These are phyloP conservation scores for Heterocephalus glaber DNA, from an alignment of 2,113 vertebrate species.

Conservation along the genomic window DNA sequence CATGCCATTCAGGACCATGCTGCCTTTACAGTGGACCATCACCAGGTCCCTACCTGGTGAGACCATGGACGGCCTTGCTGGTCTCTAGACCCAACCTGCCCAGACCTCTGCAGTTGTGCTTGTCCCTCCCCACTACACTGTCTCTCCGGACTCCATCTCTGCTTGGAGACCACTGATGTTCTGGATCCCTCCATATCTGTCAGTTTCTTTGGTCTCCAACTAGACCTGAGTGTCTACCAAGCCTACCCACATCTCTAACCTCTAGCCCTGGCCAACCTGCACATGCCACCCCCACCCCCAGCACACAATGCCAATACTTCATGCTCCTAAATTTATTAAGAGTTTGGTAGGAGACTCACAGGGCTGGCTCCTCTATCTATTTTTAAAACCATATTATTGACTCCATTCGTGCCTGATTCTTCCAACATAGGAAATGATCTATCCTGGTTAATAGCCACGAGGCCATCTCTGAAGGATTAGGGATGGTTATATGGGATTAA, in stretches of 20 bases:
- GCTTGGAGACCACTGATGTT: background rate
- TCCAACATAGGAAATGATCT: background rate
- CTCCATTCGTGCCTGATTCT: background rate
- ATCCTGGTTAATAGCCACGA: background rate
- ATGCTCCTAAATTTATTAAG: background rate
- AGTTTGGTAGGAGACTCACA: background rate
- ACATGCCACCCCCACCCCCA: background rate
- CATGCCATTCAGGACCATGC: too few species aligned
- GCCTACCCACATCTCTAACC: background rate
- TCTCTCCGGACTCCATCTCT: background rate
- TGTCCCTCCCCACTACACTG: background rate
- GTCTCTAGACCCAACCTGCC: background rate
- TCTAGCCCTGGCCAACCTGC: background rate
- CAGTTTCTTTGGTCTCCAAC: background rate
- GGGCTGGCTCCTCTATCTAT: background rate
- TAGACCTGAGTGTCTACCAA: background rate
- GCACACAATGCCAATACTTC: background rate
- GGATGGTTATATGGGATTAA: background rate
- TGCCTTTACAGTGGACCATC: background rate
- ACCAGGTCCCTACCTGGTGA: accelerated
- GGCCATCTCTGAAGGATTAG: background rate
- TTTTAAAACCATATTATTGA: background rate
- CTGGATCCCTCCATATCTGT: background rate
- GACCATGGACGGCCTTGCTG: background rate
- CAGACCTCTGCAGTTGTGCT: background rate